Evolutionary conservation across 2,888 invertebrate genomes (phyloP), one percentile per base, ranked within the genome.

Genomic region (Drosophila paramelanica): DNA sequence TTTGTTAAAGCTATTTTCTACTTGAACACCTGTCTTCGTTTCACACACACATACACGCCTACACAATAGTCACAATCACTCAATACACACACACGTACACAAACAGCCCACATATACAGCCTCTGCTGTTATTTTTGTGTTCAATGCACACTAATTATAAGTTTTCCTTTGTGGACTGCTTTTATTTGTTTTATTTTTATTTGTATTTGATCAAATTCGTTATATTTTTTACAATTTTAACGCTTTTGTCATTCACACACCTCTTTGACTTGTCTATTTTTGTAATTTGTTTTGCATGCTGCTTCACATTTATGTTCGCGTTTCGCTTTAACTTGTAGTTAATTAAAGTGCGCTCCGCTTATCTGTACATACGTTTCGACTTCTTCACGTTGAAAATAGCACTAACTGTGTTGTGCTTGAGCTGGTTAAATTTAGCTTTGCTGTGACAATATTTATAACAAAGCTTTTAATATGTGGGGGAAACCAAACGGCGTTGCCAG

Each of bases 21-120:
- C 66, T 50, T 53, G 46, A 38, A 43, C 73, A 79, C 61, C 73
- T 73, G 75, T 55, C 27, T 79, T 70, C 68, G 70, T 70, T 83
- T 79, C 74, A 55, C 67, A 53, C 61, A 73, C 82, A 73, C 46
- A 46, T 47, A 49, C 41, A 58, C 41, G 55, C 73, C 47, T 20
- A 59, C 66, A 58, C 49, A 53, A 50, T 25, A 50, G 46, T 36
- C 50, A 61, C 58, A 65, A 42, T 41, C 60, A 42, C 41, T 52
- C 13, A n/a, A 46, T 33, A 56, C n/a, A 33, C 56, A 56, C 45
- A 38, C 25, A 46, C 27, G 23, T 31, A 38, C 57, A 57, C 11
- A 43, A 46, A 27, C 55, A 56, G 33, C 47, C 59, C 53, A 39
- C 45, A 49, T 57, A 36, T 36, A 36, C 36, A 51, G 52, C 53